Evolutionary conservation across 2,888 invertebrate genomes (phyloP), one percentile per base, ranked within the genome.

Genomic region (Philereme vetulata): DNA sequence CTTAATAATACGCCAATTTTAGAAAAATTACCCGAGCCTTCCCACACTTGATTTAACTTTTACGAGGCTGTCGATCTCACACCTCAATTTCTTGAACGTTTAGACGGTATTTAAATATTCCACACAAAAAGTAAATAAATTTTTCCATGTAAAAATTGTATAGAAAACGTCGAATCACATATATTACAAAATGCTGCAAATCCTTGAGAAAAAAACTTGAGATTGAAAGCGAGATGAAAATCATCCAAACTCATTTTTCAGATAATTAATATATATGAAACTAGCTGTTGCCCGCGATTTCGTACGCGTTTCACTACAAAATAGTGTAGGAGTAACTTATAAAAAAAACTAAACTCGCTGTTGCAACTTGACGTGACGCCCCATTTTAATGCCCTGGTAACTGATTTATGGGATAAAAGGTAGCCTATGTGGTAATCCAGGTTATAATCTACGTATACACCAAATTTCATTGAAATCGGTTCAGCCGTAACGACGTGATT

Each of bases 71-170:
- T 68, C 68, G 53, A 51, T 10, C 51, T 53, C 64, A 65, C 60
- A 57, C 62, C 65, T 61, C 65, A 60, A 65, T 65, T 66, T 45
- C 60, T 54, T 47, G 48, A 60, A 54, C 64, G 57, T 51, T 64
- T 64, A 53, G 55, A 54, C 62, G 56, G 60, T 56, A 67, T 59
- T 62, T 65, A 62, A 64, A 64, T 68, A 60, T 62, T 49, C 52
- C 42, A 11, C 42, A 56, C 52, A 52, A 61, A 64, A 60, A 51
- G 46, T 51, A 51, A 59, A 60, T 59, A 38, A 38, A 38, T 6
- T 38, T 38, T 38, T 7, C 8, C 4, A 38, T 0, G 7, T 38
- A 7, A 38, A 38, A 38, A 38, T 4, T 4, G 38, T 38, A 7
- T 6, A 38, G 7, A 38, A 38, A 38, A 6, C 4, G 6, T 7